Evolutionary conservation across 2,797 vertebrate genomes (phyloP), one percentile per base, ranked within the genome.

Genomic region (Cheirogaleus major): DNA sequence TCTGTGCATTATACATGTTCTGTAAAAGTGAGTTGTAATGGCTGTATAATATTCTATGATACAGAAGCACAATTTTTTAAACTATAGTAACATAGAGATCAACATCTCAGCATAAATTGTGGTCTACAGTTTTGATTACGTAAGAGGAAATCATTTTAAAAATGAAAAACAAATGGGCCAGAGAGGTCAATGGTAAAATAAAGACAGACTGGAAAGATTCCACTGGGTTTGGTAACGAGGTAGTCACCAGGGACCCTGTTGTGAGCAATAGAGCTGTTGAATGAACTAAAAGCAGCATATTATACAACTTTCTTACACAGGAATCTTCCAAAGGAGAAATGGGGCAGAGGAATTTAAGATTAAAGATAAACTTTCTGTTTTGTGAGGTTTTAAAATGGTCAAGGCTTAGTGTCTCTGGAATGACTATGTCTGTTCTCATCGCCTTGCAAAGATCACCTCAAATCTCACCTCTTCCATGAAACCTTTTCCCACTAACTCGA

Each of bases 71-170:
- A 67, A 27, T 27, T 52, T 72, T 93, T 87, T 30, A 61, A 87
- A 93, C 65, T 45, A 80, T 12, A 95, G 25, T 41, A 78, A 90
- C 11, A 41, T 2, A 57, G 18, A 70, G 59, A 82, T 78, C 55
- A 75, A 69, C 22, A 61, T 72, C 57, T 48, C 61, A 86, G 50
- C 15, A 82, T 61, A 65, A 79, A 89, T 4, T 86, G 41, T 79
- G 57, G 61, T 18, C 70, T 82, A 48, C 15, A 76, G 18, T 85
- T 95, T 27, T 57, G n/a, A 92, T 61, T 79, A 91, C 38, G 11
- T 92, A 83, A 86, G 32, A 84, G 81, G 35, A 97, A 89, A 86
- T 83, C 15, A 90, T 89, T 73, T 86, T 86, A 81, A 93, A 41
- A 73, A 75, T 61, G 57, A 57, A 69, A 94, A 94, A 88, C 55